These are phyloP conservation scores for Terrapene triunguis DNA, from an alignment of 2,113 vertebrate genomes.

Conservation along the genomic window DNA sequence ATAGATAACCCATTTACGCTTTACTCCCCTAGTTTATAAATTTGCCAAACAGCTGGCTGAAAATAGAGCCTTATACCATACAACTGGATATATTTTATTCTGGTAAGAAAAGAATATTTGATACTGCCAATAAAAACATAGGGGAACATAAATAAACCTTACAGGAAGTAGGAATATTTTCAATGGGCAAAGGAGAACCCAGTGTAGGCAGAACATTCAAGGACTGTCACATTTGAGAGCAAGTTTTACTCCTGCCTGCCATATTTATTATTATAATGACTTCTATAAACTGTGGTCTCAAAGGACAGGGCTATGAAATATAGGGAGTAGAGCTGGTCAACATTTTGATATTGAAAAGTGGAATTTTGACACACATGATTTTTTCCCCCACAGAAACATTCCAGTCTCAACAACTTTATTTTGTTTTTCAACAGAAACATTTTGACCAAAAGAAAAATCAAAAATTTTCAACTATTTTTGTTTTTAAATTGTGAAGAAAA, in stretches of 20 bases:
- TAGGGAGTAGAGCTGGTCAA: conserved; percentile 32
- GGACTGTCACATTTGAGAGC: neutral
- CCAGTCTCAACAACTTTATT: neutral
- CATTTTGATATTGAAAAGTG: conserved; percentile 36
- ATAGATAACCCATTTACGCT: neutral
- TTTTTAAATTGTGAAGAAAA: neutral
- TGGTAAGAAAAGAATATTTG: neutral
- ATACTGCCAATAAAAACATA: neutral
- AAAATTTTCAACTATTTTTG: neutral
- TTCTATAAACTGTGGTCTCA: conserved; percentile 69
- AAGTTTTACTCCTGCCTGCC: neutral
- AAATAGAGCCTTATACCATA: fast-evolving
- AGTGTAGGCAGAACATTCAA: neutral
- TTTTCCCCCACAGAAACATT: fast-evolving
- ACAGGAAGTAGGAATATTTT: neutral
- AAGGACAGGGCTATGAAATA: conserved; percentile 48
- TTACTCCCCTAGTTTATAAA: neutral
- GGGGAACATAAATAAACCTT: neutral
- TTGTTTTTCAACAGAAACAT: fast-evolving
- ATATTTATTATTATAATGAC: conserved; percentile 64
- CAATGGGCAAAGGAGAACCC: neutral
- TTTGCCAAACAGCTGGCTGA: neutral
- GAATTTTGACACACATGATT: neutral
- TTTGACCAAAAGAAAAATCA: neutral
- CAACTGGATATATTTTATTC: neutral